These are phyloP conservation scores for Paradoxurus hermaphroditus DNA, from an alignment of 2,113 vertebrate genomes.

Conservation along the genomic window DNA sequence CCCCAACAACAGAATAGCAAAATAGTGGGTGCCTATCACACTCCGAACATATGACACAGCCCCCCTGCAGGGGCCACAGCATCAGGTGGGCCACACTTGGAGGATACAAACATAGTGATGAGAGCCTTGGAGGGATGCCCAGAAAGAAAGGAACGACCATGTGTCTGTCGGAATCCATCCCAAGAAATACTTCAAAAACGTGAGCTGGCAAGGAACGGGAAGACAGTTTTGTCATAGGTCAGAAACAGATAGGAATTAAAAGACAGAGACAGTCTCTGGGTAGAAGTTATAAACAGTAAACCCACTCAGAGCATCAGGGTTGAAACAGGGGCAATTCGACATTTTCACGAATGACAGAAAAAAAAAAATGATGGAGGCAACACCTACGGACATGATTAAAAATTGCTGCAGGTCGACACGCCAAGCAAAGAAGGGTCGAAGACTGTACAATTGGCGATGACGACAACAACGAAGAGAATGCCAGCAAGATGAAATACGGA, in stretches of 20 bases:
- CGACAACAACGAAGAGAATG: not conserved
- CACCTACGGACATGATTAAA: not conserved
- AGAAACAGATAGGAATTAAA: not conserved
- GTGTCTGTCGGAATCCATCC: not conserved
- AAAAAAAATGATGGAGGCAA: not conserved
- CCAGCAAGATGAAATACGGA: not conserved
- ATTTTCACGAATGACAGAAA: not conserved
- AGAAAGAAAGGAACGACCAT: rapidly evolving
- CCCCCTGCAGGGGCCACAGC: not conserved
- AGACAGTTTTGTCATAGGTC: not conserved
- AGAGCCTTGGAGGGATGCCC: not conserved
- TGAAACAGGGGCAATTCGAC: not conserved
- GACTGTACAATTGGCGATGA: rapidly evolving
- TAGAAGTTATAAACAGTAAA: not conserved
- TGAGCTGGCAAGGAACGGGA: not conserved
- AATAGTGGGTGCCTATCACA: rapidly evolving
- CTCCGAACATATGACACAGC: not conserved
- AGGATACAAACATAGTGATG: not conserved
- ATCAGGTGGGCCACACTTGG: not conserved
- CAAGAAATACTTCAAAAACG: not conserved
- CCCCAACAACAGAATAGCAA: not conserved
- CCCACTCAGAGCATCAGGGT: not conserved
- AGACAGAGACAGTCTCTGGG: no score
- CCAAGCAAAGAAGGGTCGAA: not conserved
- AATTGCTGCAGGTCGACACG: not conserved